These are phyloP conservation scores for Limnephilus auricula DNA, from an alignment of 2,888 invertebrate genomes.

Conservation along the genomic window DNA sequence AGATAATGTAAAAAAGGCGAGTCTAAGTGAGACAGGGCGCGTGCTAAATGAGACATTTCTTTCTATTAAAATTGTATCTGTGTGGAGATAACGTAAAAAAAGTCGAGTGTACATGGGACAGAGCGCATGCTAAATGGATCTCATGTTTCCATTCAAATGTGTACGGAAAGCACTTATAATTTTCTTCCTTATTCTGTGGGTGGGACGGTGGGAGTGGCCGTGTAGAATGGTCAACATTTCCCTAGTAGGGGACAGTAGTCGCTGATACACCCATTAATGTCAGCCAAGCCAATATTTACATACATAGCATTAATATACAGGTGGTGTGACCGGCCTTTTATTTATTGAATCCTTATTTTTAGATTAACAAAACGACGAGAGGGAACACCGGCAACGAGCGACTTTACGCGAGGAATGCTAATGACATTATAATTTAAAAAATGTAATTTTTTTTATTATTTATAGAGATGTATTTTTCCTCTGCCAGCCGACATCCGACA, in stretches of 20 bases:
- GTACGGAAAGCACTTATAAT: no score
- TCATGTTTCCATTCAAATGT: no score
- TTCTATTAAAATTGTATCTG: no score
- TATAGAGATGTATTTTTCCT: neutral
- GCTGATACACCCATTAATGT: neutral
- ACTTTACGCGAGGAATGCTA: neutral
- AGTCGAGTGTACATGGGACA: no score
- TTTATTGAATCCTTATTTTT: neutral
- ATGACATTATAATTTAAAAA: neutral
- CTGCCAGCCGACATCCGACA: neutral
- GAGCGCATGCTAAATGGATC: no score
- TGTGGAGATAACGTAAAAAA: no score
- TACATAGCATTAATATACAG: neutral
- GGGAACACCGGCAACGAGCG: neutral
- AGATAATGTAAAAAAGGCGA: no score
- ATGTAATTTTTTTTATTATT: neutral
- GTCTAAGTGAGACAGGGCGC: no score
- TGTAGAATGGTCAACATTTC: conserved; percentile 7
- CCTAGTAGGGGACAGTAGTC: neutral
- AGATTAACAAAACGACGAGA: neutral
- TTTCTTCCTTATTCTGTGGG: no score
- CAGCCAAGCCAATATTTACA: conserved; percentile 12
- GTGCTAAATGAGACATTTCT: no score
- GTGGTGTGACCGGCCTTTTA: neutral
- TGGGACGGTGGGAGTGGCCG: neutral